Conservation (phyloP, 1,140 invertebrate species). For the Plodia interpunctella region DNA sequence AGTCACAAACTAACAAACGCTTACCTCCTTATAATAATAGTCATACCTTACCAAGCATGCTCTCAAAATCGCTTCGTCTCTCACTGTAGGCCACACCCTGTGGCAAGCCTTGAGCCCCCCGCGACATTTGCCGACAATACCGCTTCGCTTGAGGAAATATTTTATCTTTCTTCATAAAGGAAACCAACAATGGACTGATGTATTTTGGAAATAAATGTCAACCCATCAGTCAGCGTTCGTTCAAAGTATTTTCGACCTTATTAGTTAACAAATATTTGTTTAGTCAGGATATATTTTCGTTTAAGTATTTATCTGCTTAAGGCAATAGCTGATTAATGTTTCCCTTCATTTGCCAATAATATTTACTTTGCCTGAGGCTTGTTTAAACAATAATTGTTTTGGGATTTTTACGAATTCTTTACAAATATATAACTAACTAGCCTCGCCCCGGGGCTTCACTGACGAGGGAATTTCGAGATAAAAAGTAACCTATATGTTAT, state of each 20-base stretch:
- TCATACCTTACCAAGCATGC: too few relatives aligned
- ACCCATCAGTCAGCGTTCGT: constrained; percentile 52
- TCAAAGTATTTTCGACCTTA: constrained; percentile 31
- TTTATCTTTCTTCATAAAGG: constrained; percentile 71
- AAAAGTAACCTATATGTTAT: too few relatives aligned
- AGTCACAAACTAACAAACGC: too few relatives aligned
- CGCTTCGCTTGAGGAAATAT: constrained; percentile 59
- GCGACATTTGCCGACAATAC: constrained; percentile 58
- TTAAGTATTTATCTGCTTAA: neutral
- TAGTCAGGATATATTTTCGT: neutral
- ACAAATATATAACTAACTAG: too few relatives aligned
- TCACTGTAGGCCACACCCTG: constrained; percentile 15
- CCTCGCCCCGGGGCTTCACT: too few relatives aligned
- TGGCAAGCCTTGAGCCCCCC: constrained; percentile 26
- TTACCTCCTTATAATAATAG: too few relatives aligned
- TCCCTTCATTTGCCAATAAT: neutral
- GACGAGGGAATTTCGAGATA: too few relatives aligned
- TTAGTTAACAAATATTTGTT: constrained; percentile 12
- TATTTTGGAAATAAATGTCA: constrained; percentile 69
- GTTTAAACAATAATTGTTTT: too few relatives aligned
- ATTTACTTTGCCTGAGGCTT: neutral
- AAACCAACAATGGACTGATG: constrained; percentile 61
- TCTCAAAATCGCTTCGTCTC: constrained; percentile 9
- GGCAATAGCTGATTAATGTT: neutral
- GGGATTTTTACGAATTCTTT: too few relatives aligned